Conservation (phyloP, 1,140 invertebrate species). For the Hetaerina americana region DNA sequence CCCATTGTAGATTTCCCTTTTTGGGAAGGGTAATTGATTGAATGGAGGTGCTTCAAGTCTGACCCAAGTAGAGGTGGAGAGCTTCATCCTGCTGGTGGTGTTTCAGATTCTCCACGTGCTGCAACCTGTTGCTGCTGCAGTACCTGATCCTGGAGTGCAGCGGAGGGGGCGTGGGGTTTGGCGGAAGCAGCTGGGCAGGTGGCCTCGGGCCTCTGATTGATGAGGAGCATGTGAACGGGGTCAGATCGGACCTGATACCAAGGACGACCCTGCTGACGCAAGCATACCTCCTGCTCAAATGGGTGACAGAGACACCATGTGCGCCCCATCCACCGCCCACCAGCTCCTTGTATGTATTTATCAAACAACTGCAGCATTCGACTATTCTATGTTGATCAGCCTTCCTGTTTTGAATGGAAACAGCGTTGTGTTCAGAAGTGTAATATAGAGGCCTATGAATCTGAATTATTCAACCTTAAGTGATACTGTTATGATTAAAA, state of each 20-base stretch:
- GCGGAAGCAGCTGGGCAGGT: conserved; percentile 31
- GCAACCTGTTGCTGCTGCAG: conserved; percentile 54
- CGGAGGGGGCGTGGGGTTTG: conserved; percentile 30
- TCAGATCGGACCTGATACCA: conserved; percentile 29
- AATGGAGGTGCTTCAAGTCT: no score
- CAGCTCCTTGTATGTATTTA: conserved; percentile 35
- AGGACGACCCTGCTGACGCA: conserved; percentile 55
- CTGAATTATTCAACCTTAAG: no score
- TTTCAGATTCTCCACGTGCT: conserved; percentile 48
- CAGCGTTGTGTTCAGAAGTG: no score
- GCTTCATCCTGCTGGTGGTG: no score
- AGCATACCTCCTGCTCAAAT: conserved; percentile 64
- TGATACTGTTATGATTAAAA: no score
- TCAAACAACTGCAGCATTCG: no score
- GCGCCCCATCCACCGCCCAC: conserved; percentile 30
- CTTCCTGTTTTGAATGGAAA: no score
- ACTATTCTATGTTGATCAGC: no score
- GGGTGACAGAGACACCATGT: conserved; percentile 51
- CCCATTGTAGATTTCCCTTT: no score
- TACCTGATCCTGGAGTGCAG: conserved; percentile 38
- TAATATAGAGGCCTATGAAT: no score
- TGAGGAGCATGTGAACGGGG: neutral
- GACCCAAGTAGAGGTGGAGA: no score
- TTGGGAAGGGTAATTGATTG: no score
- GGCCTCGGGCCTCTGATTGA: neutral